phyloP scores from a whole-genome alignment of 2,113 vertebrate species.

The Pseudorectes ferrugineus region DNA sequence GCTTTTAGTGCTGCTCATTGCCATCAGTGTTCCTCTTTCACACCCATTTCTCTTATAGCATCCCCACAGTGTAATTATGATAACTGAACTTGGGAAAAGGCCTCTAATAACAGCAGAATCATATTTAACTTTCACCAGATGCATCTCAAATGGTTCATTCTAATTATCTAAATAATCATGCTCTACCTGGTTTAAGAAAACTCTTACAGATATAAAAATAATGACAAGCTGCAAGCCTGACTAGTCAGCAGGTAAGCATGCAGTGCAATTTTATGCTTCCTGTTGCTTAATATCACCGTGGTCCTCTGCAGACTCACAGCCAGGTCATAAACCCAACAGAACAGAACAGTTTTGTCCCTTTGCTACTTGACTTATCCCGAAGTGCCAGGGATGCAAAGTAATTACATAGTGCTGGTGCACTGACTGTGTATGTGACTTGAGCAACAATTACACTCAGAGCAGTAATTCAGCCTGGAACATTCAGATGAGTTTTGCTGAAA shows the following conservation, averaged over 20 bases:
- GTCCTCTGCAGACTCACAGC: neutral
- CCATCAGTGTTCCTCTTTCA: neutral
- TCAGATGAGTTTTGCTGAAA: neutral
- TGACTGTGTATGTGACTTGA: neutral
- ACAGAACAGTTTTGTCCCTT: neutral
- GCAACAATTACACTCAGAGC: neutral
- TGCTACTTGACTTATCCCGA: neutral
- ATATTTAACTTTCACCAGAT: conserved; percentile 2
- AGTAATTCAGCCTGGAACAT: conserved; percentile 21
- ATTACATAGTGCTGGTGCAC: neutral
- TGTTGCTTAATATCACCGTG: neutral
- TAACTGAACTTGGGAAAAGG: neutral
- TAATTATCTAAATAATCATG: neutral
- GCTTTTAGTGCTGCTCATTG: neutral
- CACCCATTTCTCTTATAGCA: neutral
- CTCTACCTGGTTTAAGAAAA: neutral
- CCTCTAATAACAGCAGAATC: neutral
- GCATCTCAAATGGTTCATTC: conserved; percentile 8
- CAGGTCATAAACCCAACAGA: conserved; percentile 25
- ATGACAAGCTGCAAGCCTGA: neutral
- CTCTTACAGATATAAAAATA: neutral
- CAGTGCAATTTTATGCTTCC: neutral
- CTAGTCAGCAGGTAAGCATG: neutral
- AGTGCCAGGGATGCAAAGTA: neutral
- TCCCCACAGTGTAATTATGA: neutral